phyloP scores from a whole-genome alignment of 2,888 invertebrate genomes.

The Sarcophaga subvicina region DNA sequence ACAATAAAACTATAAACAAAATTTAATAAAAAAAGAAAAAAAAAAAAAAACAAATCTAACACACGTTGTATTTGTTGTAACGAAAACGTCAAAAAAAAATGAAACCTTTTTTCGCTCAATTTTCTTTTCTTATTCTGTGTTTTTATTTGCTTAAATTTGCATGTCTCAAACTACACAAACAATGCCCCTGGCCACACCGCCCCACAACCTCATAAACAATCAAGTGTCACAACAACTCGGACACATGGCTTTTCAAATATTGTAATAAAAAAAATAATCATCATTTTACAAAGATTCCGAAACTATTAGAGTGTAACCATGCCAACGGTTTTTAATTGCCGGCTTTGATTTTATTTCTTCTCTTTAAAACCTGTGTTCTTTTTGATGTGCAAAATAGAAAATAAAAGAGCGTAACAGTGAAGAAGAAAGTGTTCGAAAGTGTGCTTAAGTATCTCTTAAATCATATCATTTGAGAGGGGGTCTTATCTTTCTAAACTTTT shows the following conservation, averaged over 20 bases:
- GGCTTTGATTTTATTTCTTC: constrained; percentile 11
- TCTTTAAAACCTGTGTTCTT: background rate
- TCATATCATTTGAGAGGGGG: background rate
- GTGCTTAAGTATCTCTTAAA: background rate
- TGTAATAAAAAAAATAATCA: too few relatives aligned
- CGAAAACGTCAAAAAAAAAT: constrained; percentile 29
- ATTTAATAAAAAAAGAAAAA: constrained; percentile 54
- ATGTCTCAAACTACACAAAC: background rate
- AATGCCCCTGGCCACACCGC: too few relatives aligned
- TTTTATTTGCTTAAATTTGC: background rate
- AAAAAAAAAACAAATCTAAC: constrained; percentile 25
- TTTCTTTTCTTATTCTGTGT: background rate
- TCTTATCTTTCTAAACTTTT: background rate
- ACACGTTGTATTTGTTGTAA: background rate
- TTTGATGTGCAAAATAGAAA: constrained; percentile 4
- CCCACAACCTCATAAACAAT: too few relatives aligned
- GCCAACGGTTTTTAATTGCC: constrained; percentile 19
- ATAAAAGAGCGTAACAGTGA: background rate
- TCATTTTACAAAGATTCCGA: constrained; percentile 17
- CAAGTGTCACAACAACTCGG: too few relatives aligned
- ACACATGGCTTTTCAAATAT: too few relatives aligned
- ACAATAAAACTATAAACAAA: constrained; percentile 10
- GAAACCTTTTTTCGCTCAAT: constrained; percentile 37
- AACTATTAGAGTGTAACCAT: constrained; percentile 63
- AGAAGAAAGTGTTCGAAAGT: background rate